A percentile compares a stretch with the other conserved stretches of the same genome.
These are phyloP conservation scores for Neoarius graeffei DNA, from an alignment of 2,113 vertebrate genomes.

Conservation along the genomic window DNA sequence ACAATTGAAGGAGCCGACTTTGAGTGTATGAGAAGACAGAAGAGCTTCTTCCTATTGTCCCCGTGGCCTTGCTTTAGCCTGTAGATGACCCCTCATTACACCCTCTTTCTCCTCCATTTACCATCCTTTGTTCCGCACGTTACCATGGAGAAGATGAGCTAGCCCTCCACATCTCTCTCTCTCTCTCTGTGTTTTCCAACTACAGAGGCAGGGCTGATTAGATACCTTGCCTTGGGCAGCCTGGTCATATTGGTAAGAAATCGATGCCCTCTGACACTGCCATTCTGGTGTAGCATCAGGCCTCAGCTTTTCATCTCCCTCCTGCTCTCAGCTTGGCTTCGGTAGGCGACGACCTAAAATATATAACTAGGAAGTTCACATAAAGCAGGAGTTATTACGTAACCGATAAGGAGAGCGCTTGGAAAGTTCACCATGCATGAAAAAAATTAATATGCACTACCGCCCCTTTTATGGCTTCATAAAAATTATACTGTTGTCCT, in stretches of 20 bases:
- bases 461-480: conserved; percentile 91
- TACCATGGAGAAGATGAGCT: conserved; percentile 49
- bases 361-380: conserved; percentile 63
- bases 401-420: conserved; percentile 80
- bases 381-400: conserved; percentile 88
- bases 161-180: conserved; percentile 8
- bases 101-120: conserved; percentile 48
- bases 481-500: conserved; percentile 89
- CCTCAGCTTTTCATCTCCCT: conserved; percentile 36
- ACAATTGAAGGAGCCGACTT: neutral
- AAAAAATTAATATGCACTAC: conserved; percentile 90
- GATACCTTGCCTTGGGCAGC: conserved; percentile 42
- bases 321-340: neutral
- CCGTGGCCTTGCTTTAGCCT: conserved; percentile 45
- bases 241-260: conserved; percentile 43
- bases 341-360: conserved; percentile 44
- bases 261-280: conserved; percentile 20
- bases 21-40: neutral
- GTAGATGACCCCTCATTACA: conserved; percentile 54
- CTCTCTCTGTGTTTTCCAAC: conserved; percentile 25
- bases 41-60: conserved; percentile 35
- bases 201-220: conserved; percentile 35
- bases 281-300: conserved; percentile 18
- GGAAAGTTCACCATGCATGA: conserved; percentile 89
- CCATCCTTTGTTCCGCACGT: conserved; percentile 38